These are phyloP conservation scores for Auanema sp. DNA, from an alignment of 2,888 invertebrate species.

Conservation along the genomic window DNA sequence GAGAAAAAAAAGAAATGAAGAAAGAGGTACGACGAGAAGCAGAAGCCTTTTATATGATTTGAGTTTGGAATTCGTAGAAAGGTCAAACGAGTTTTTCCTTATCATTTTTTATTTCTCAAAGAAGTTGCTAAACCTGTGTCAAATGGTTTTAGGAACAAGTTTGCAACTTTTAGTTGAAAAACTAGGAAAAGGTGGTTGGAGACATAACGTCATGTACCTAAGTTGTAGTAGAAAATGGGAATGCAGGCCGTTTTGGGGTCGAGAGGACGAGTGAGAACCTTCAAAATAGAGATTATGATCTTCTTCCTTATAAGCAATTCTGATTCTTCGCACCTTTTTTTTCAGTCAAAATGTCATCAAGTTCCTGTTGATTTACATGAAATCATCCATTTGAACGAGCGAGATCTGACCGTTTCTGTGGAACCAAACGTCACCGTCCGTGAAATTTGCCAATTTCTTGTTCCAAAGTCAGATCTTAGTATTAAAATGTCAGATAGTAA, in stretches of 20 bases:
- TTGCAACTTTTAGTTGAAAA: background rate
- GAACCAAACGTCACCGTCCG: slow-evolving; percentile 76
- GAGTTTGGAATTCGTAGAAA: background rate
- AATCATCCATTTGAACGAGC: slow-evolving; percentile 71
- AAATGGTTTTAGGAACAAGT: background rate
- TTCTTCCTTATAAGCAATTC: too few species aligned
- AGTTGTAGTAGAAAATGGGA: too few species aligned
- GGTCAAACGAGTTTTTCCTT: background rate
- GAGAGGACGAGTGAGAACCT: too few species aligned
- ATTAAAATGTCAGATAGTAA: slow-evolving; percentile 61
- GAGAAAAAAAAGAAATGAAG: slow-evolving; percentile 2
- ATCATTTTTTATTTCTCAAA: too few species aligned
- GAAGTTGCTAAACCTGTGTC: background rate
- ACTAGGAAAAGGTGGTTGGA: background rate
- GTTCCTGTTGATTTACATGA: slow-evolving; percentile 73
- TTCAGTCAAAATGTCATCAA: slow-evolving; percentile 70
- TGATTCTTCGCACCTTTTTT: background rate
- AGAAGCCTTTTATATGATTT: background rate
- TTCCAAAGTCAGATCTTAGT: slow-evolving; percentile 60
- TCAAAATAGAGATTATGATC: too few species aligned
- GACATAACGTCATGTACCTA: too few species aligned
- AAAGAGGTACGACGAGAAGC: background rate
- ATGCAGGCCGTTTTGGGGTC: too few species aligned
- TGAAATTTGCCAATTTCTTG: slow-evolving; percentile 73
- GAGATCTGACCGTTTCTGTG: slow-evolving; percentile 71